These are phyloP conservation scores for Coleophora deauratella DNA, from an alignment of 2,888 invertebrate species.

Conservation along the genomic window DNA sequence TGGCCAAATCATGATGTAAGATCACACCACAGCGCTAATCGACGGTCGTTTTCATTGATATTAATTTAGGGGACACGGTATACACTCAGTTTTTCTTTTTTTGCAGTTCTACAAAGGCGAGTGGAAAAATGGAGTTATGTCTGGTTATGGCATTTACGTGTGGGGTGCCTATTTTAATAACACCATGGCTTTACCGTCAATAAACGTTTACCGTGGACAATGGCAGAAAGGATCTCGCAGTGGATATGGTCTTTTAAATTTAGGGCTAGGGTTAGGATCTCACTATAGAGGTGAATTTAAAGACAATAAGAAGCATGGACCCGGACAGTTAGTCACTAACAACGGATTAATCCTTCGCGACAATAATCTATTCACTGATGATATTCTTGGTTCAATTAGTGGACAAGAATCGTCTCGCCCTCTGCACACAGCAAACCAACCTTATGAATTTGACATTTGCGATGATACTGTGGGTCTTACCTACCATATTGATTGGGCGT, in stretches of 20 bases:
- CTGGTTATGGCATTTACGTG: conserved; percentile 74
- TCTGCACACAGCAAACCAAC: conserved; percentile 21
- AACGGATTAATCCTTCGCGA: conserved; percentile 49
- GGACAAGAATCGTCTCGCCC: conserved; percentile 1
- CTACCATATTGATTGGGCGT: conserved; percentile 56
- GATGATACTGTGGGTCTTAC: conserved; percentile 53
- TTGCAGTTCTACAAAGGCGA: conserved; percentile 73
- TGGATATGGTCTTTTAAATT: conserved; percentile 61
- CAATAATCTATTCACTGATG: neutral
- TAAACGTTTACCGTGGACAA: conserved; percentile 66
- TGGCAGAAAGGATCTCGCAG: conserved; percentile 71
- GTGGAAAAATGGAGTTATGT: conserved; percentile 72
- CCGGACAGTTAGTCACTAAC: conserved; percentile 69
- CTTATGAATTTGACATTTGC: conserved; percentile 38
- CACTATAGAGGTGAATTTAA: conserved; percentile 72
- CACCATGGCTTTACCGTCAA: conserved; percentile 65
- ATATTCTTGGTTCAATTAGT: conserved; percentile 28
- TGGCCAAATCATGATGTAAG: conserved; percentile 76
- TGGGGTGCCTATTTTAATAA: conserved; percentile 72
- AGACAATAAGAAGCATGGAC: conserved; percentile 72
- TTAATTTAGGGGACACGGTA: no score
- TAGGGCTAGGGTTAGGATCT: conserved; percentile 70
- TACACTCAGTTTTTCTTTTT: conserved; percentile 1
- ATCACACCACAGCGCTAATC: no score
- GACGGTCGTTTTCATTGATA: neutral